These are phyloP conservation scores for Canis aureus DNA, from an alignment of 2,113 vertebrate species.

Conservation along the genomic window DNA sequence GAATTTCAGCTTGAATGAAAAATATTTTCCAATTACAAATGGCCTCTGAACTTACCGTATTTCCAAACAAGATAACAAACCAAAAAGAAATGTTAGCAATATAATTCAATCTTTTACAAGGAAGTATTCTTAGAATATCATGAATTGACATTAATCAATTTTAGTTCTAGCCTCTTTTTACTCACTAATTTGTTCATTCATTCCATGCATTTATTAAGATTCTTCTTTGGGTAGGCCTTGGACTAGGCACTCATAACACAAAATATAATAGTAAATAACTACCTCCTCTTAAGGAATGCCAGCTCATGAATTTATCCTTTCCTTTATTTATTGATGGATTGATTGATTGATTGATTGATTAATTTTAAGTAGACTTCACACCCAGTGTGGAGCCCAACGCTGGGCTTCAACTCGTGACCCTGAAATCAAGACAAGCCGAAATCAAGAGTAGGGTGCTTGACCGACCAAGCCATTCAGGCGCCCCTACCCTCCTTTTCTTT, in stretches of 20 bases:
- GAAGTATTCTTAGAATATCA: conserved; percentile 63
- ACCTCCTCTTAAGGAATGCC: not conserved
- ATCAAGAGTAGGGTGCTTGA: not conserved
- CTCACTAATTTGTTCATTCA: conserved; percentile 32
- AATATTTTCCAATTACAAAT: conserved; percentile 44
- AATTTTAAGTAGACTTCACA: not conserved
- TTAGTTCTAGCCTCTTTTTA: conserved; percentile 53
- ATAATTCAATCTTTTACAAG: conserved; percentile 47
- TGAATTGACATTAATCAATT: conserved; percentile 59
- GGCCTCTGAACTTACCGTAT: not conserved
- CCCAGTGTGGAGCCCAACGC: not conserved
- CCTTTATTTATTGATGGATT: not conserved
- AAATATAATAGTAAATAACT: not conserved
- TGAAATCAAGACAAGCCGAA: not conserved
- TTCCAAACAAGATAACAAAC: conserved; percentile 14
- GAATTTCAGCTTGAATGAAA: conserved; percentile 49
- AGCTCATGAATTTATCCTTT: not conserved
- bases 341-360: not conserved
- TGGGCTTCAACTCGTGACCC: not conserved
- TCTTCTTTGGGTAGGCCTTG: not conserved
- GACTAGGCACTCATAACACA: not conserved
- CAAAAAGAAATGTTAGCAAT: conserved; percentile 44
- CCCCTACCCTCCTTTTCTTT: not conserved
- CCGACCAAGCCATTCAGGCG: not conserved
- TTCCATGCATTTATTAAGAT: not conserved